Conservation (phyloP, 2,888 invertebrate species). For the Hipparchia semele region DNA sequence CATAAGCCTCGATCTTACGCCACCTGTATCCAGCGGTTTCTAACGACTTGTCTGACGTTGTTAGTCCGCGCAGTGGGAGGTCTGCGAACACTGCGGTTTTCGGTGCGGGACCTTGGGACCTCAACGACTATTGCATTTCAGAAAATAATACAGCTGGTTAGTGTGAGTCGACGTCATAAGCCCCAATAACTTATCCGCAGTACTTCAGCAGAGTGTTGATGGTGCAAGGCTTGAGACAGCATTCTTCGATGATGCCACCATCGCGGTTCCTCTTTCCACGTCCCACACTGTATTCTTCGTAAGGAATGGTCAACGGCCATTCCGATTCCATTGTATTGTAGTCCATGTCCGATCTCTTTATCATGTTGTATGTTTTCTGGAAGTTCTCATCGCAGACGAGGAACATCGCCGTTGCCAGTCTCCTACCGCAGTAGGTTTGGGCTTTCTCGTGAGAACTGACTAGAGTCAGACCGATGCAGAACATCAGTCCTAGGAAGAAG, state of each 20-base stretch:
- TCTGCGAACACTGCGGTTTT: too few relatives aligned
- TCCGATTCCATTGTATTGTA: not conserved
- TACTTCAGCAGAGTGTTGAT: not conserved
- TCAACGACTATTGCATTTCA: not conserved
- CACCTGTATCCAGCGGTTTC: too few relatives aligned
- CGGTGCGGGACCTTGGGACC: too few relatives aligned
- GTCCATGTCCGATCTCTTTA: slow-evolving; percentile 1
- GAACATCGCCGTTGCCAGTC: not conserved
- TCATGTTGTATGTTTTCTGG: not conserved
- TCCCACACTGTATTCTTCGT: not conserved
- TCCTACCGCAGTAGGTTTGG: not conserved
- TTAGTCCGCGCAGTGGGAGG: too few relatives aligned
- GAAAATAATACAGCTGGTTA: not conserved
- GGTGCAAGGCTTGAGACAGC: slow-evolving; percentile 1
- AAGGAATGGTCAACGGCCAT: slow-evolving; percentile 3
- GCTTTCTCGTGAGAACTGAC: slow-evolving; percentile 6
- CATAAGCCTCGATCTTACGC: too few relatives aligned
- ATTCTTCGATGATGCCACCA: slow-evolving; percentile 1
- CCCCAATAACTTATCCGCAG: not conserved
- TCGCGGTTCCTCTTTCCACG: not conserved
- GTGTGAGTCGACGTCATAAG: not conserved
- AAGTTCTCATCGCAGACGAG: not conserved
- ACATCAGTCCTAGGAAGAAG: slow-evolving; percentile 3
- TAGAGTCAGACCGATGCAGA: not conserved
- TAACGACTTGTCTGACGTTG: too few relatives aligned